Evolutionary conservation across 2,797 vertebrate species (phyloP).

Genomic region (Melanitta fusca): DNA sequence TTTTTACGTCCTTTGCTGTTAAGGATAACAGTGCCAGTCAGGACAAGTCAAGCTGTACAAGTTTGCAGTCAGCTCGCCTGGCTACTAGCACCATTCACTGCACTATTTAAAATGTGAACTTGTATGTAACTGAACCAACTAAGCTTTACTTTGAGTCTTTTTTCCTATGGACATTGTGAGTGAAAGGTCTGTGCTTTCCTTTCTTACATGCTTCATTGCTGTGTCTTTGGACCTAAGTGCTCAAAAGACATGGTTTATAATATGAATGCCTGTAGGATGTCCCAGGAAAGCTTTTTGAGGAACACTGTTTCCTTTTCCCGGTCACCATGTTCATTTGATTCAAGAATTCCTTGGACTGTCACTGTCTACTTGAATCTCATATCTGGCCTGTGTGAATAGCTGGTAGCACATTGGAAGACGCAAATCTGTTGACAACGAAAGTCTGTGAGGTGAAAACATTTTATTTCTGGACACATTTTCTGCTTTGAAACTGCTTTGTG

Average conservation of each 20-base stretch:
- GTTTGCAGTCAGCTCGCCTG: background rate
- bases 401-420: background rate
- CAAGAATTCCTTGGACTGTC: fast-evolving
- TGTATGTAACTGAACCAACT: background rate
- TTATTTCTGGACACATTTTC: background rate
- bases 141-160: background rate
- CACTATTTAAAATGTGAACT: background rate
- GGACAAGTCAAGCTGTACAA: background rate
- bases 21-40: background rate
- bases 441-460: background rate
- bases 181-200: background rate
- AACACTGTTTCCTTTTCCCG: background rate
- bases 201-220: background rate
- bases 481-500: background rate
- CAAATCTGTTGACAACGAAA: background rate
- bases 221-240: background rate
- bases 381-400: background rate
- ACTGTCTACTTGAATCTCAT: background rate
- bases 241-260: background rate
- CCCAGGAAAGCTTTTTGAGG: background rate
- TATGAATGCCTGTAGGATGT: background rate
- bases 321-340: background rate
- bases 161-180: background rate
- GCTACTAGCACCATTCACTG: background rate
- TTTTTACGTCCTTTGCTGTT: background rate